Evolutionary conservation across 2,888 invertebrate genomes (phyloP).

Genomic region (Lithophane socia): DNA sequence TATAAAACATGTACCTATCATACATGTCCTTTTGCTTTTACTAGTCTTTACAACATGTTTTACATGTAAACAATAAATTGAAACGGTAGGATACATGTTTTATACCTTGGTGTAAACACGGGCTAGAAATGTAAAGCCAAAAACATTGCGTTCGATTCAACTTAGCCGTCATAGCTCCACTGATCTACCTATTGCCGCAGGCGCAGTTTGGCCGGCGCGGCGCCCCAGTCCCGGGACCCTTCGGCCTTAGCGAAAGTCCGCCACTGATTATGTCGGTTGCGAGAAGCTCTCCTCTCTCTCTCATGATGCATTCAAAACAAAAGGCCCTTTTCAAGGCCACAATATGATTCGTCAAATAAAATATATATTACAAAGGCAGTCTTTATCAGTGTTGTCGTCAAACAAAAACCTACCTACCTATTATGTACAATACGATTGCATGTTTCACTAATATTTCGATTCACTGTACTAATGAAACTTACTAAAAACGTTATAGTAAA

Average conservation of each 20-base stretch:
- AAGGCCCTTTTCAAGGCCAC: constrained; percentile 48
- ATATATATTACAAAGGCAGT: constrained; percentile 4
- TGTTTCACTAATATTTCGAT: background rate
- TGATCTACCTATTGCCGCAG: too few relatives aligned
- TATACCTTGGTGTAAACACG: too few relatives aligned
- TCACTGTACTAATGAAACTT: background rate
- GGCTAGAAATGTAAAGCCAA: too few relatives aligned
- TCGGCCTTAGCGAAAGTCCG: too few relatives aligned
- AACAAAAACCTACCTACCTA: background rate
- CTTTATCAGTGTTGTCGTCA: background rate
- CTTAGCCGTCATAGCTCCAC: background rate
- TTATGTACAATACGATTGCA: background rate
- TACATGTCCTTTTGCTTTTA: too few relatives aligned
- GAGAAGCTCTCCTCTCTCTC: constrained; percentile 16
- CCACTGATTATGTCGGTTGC: constrained; percentile 3
- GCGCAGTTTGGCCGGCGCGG: too few relatives aligned
- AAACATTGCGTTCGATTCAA: background rate
- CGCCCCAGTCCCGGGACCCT: too few relatives aligned
- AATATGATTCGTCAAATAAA: constrained; percentile 28
- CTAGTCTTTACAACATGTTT: too few relatives aligned
- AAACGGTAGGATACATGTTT: too few relatives aligned
- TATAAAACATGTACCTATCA: too few relatives aligned
- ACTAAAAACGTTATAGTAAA: background rate
- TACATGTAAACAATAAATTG: too few relatives aligned
- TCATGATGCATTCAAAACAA: constrained; percentile 28